Conservation (phyloP, 2,797 vertebrate genomes). For the Pelodytes ibericus region DNA sequence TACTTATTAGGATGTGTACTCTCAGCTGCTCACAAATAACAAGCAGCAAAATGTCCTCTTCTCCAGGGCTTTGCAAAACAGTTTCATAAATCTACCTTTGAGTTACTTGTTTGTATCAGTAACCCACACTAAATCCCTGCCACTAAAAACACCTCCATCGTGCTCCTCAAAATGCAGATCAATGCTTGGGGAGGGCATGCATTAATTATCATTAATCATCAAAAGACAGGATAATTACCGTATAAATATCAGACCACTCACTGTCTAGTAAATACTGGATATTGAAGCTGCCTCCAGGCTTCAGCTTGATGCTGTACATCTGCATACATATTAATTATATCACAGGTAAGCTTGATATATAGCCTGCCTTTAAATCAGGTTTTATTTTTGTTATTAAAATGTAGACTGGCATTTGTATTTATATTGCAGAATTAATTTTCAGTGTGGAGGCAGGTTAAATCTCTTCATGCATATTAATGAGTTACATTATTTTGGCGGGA, state of each 20-base stretch:
- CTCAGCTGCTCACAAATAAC: conserved; percentile 29
- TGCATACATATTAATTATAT: too few species aligned
- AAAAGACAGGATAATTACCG: conserved; percentile 17
- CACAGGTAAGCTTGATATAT: too few species aligned
- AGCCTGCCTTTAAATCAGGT: too few species aligned
- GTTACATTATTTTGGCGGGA: too few species aligned
- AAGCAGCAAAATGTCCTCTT: conserved; percentile 38
- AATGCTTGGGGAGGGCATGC: conserved; percentile 3
- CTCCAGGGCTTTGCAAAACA: conserved; percentile 31
- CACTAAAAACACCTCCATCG: conserved; percentile 42
- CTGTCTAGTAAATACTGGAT: background rate
- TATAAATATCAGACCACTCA: conserved; percentile 23
- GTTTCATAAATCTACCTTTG: conserved; percentile 41
- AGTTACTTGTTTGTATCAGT: conserved; percentile 25
- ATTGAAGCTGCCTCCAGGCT: background rate
- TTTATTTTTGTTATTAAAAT: too few species aligned
- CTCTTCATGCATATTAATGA: too few species aligned
- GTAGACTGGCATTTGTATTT: too few species aligned
- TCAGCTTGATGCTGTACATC: background rate
- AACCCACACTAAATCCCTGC: conserved; percentile 46
- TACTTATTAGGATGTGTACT: conserved; percentile 15
- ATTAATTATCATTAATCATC: conserved; percentile 46
- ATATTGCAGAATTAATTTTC: too few species aligned
- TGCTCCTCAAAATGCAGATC: conserved; percentile 30
- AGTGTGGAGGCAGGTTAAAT: too few species aligned